Evolutionary conservation across 2,888 invertebrate genomes (phyloP).

Genomic region (Hyposoter didymator): DNA sequence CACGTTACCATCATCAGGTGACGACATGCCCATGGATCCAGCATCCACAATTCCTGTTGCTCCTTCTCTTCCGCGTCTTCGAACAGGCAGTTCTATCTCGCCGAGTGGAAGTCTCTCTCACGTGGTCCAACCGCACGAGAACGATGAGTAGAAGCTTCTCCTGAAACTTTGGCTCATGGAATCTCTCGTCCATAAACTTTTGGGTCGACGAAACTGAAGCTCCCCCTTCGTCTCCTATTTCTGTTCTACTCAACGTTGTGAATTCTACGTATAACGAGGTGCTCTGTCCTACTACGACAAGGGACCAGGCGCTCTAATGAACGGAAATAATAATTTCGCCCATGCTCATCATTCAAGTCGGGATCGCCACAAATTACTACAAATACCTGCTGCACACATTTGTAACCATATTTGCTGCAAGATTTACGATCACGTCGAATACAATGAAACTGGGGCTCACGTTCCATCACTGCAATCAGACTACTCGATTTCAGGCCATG

Average conservation of each 20-base stretch:
- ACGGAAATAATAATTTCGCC: constrained; percentile 30
- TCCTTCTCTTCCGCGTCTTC: background rate
- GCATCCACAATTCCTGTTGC: constrained; percentile 7
- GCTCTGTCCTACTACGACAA: background rate
- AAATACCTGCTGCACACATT: background rate
- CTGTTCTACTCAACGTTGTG: background rate
- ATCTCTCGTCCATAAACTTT: constrained; percentile 38
- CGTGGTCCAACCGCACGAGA: constrained; percentile 42
- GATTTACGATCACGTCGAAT: background rate
- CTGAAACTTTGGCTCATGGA: constrained; percentile 42
- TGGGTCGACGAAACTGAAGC: constrained; percentile 1
- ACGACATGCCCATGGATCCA: constrained; percentile 35
- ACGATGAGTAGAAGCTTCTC: constrained; percentile 14
- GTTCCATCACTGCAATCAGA: background rate
- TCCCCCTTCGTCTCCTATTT: background rate
- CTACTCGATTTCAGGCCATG: constrained; percentile 11
- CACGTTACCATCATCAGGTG: constrained; percentile 53
- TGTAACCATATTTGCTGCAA: background rate
- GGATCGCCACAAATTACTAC: background rate
- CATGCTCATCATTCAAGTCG: background rate
- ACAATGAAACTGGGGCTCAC: background rate
- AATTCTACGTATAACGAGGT: background rate
- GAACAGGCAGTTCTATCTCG: constrained; percentile 9
- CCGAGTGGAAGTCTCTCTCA: constrained; percentile 22
- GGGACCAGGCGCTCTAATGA: constrained; percentile 7